Base-by-base conservation (phyloP, 2,797 vertebrate species). In the Hozukius guyotensis region DNA sequence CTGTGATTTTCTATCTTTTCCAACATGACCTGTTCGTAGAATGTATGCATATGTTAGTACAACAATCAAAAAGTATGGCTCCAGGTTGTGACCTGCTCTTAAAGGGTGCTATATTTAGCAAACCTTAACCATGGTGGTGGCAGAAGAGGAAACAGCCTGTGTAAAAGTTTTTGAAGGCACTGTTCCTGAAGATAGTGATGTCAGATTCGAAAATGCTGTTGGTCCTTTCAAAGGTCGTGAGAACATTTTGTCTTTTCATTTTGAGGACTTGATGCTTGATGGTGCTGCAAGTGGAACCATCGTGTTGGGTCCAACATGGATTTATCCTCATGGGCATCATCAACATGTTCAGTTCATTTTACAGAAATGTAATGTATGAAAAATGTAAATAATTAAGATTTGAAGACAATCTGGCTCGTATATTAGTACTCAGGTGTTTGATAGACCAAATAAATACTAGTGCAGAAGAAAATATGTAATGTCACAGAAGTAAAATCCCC, bases 271-370 rank as follows among this genome's bases (percentile, higher is more conserved):
- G 46, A 20, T n/a, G 46, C 52, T 53, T 22, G 20, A 22, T 7
- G 20, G 49, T 52, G 20, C 16, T 53, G 20, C n/a, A 10, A 22
- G 52, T 22, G 9, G n/a, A 53, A 52, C 46, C 7, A 20, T 52
- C 8, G 20, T 22, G 20, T 53, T 53, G 0, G n/a, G 0, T 53
- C 52, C 0, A 53, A 53, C n/a, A 22, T 53, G 52, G 8, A 10
- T 53, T 22, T 22, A 53, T 53, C 52, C 52, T 55, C 12, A 9
- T 20, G 49, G 8, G 49, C 20, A 20, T 52, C 49, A 20, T 52
- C 49, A 20, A 52, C 14, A 49, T 14, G 9, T n/a, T 52, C 20
- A 52, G 18, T 20, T 4, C 46, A 49, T 49, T 9, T 52, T n/a
- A 52, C 20, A 20, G 49, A 52, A 20, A 46, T 49, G 3, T 49